A percentile compares a stretch with the other conserved stretches of the same genome.
Evolutionary conservation across 2,113 vertebrate genomes (phyloP).

Genomic region (Pterophyllum scalare): DNA sequence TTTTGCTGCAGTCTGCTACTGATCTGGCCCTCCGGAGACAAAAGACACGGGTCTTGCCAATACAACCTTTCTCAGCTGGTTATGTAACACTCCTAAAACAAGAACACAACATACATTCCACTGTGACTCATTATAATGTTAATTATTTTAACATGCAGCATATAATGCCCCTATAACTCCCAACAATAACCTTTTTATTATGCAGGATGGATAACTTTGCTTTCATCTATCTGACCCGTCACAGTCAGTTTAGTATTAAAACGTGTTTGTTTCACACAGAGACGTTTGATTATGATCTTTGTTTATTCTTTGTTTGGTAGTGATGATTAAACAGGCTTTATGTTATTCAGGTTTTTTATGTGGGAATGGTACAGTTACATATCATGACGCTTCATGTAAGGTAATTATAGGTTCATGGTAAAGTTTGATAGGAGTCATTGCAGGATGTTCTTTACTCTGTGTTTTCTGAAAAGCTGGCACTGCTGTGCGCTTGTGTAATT

Average conservation of each 20-base stretch:
- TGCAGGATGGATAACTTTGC: background rate
- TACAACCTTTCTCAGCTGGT: background rate
- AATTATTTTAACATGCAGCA: constrained; percentile 18
- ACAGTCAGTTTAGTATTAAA: background rate
- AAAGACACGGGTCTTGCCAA: background rate
- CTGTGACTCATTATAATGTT: background rate
- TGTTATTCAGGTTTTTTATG: background rate
- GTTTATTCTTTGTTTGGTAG: constrained; percentile 18
- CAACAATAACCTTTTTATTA: background rate
- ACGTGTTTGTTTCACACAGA: constrained; percentile 5
- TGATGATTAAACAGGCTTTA: constrained; percentile 1
- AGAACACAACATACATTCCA: constrained; percentile 21
- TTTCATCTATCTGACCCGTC: background rate
- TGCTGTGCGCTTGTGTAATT: background rate
- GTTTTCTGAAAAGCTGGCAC: background rate
- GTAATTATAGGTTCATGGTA: constrained; percentile 16
- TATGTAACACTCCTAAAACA: constrained; percentile 6
- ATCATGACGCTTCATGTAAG: constrained; percentile 3
- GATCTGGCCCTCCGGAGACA: constrained; percentile 14
- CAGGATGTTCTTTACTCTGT: background rate
- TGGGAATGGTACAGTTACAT: constrained; percentile 2
- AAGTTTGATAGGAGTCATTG: background rate
- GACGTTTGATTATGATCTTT: background rate
- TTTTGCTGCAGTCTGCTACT: constrained; percentile 2
- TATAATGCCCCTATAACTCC: background rate